Evolutionary conservation across 2,888 invertebrate genomes (phyloP).

Genomic region (Stenchaetothrips biformis): DNA sequence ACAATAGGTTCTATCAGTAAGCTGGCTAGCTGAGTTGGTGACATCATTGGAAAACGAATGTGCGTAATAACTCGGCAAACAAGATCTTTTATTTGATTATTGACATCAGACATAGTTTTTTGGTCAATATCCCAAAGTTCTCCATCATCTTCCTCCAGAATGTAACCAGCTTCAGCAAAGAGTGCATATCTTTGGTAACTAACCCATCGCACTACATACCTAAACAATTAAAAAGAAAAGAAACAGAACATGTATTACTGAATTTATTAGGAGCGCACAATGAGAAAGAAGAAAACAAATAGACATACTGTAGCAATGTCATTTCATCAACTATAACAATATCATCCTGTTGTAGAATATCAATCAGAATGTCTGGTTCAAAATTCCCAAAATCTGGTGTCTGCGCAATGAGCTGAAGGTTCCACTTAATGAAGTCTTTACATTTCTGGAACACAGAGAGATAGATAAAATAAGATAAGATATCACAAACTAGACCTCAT

Average conservation of each 20-base stretch:
- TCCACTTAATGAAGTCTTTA: constrained; percentile 84
- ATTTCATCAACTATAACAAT: constrained; percentile 86
- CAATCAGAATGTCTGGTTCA: constrained; percentile 71
- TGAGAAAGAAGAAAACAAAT: constrained; percentile 28
- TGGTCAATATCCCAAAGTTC: constrained; percentile 49
- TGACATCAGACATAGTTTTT: neutral
- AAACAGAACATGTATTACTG: constrained; percentile 27
- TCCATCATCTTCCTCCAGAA: constrained; percentile 45
- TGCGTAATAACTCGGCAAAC: constrained; percentile 40
- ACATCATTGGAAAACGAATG: constrained; percentile 89
- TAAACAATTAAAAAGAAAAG: constrained; percentile 40
- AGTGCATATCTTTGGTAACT: constrained; percentile 57
- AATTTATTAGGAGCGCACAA: neutral
- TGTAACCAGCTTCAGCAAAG: constrained; percentile 10
- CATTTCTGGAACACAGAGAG: constrained; percentile 53
- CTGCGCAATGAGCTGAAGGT: constrained; percentile 75
- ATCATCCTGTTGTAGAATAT: constrained; percentile 77
- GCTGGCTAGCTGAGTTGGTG: constrained; percentile 78
- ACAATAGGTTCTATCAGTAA: constrained; percentile 72
- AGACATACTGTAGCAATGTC: constrained; percentile 62
- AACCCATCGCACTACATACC: constrained; percentile 74
- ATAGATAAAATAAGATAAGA: constrained; percentile 26
- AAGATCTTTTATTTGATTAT: neutral
- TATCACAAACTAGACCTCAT: neutral
- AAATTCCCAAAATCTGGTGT: constrained; percentile 76